Evolutionary conservation across 2,888 invertebrate genomes (phyloP), one percentile per base, ranked within the genome.

Genomic region (Lycocerus yunnanus): DNA sequence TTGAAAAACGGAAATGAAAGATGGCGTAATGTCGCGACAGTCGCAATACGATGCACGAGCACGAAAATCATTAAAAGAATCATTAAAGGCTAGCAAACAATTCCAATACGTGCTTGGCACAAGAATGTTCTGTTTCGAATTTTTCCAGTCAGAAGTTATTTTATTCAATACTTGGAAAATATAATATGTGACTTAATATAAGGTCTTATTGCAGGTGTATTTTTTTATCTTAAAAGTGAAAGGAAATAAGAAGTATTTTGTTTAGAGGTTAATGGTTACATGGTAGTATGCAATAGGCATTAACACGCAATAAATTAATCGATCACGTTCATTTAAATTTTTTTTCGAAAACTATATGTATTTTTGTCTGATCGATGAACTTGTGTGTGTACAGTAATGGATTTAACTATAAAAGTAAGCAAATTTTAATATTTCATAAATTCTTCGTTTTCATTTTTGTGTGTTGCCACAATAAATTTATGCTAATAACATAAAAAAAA

Each of bases 51-150:
- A 68, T 68, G 67, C 74, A 68, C 58, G 63, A 68, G 68, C 74
- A 74, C 74, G 74, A 74, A 74, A 74, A 71, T 74, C 74, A 74
- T 74, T 74, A 74, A 74, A 74, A 74, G 71, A 74, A 74, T 74
- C 65, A 74, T 74, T 74, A 74, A 74, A 74, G 71, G 67, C 68
- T 71, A 71, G 74, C 74, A 74, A 74, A 74, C 71, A 74, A 61
- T 71, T 66, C 71, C 66, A 65, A 65, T 69, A 74, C 74, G 71
- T 74, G 71, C 71, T 66, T 68, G 66, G 74, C 70, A 70, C 70
- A 70, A 70, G 73, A 74, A 70, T 69, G 73, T 69, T 66, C 73
- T 18, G 73, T 66, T 61, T 68, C 60, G 70, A 69, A 74, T 74
- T 74, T 69, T 74, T 68, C 24, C 60, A 73, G 65, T 61, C 61